Evolutionary conservation across 2,888 invertebrate genomes (phyloP), one percentile per base, ranked within the genome.

Genomic region (Drosophila longiperda): DNA sequence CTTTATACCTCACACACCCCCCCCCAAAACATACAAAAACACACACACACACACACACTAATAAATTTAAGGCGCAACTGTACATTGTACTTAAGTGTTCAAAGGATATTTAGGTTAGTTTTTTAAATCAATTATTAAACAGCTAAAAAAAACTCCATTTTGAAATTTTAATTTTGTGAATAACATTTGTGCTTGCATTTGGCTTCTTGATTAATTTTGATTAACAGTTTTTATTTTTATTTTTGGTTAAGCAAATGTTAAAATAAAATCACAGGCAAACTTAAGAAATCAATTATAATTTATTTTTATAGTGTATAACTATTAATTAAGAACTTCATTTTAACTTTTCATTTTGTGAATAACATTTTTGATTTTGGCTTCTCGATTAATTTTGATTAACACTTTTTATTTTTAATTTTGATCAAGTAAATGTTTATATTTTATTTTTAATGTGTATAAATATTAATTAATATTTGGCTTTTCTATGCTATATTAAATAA

Each of bases 1-100:
- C 92, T 92, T 92, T 91, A 92, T 92, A 92, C 93, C 92, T 92
- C 92, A 92, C 88, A 81, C 79, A 62, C 75, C 59, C 75, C 42
- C 75, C 42, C 38, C 73, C 70, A 78, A 36, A 67, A 58, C 57
- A 69, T 49, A 60, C 32, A 69, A 65, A 55, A 68, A 74, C 57
- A 76, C 71, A 69, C 55, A 53, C n/a, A 58, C 38, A 20, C 33
- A 49, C 49, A 34, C 45, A 65, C 52, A 63, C 62, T 72, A 34
- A 74, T 65, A 66, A 87, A 75, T 73, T 72, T 91, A 91, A 91
- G 87, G 76, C 81, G 85, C 79, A 92, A 91, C 86, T 91, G 91
- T 91, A 92, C 90, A 92, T 91, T 91, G 92, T 92, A 92, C 92
- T 92, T 92, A 92, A 92, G 92, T 92, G 92, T 92, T 92, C 89